Evolutionary conservation across 2,797 vertebrate species (phyloP).

Genomic region (Anabacerthia variegaticeps): DNA sequence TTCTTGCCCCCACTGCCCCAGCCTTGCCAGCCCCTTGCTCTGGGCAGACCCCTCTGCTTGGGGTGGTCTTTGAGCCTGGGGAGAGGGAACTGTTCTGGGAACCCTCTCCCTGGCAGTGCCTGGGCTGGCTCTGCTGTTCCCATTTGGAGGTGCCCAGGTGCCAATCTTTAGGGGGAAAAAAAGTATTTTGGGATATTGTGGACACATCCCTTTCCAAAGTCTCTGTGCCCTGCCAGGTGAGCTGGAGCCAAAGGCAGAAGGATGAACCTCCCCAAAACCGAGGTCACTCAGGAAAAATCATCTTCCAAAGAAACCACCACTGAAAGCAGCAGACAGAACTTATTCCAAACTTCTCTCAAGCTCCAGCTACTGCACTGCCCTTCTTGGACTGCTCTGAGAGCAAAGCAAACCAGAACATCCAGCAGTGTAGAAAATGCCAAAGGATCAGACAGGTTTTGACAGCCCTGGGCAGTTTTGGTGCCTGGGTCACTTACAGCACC

Average conservation of each 20-base stretch:
- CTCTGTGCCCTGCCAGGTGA: background rate
- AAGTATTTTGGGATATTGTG: background rate
- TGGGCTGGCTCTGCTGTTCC: background rate
- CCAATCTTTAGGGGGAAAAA: accelerated
- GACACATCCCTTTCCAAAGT: background rate
- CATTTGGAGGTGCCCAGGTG: background rate
- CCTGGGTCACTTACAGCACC: background rate
- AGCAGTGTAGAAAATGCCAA: background rate
- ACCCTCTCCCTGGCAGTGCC: background rate
- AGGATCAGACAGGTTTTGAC: background rate
- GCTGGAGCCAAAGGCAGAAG: background rate
- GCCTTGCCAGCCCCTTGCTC: background rate
- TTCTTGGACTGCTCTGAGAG: background rate
- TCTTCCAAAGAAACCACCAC: background rate
- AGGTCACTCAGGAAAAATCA: background rate
- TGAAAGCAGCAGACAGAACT: background rate
- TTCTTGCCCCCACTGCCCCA: background rate
- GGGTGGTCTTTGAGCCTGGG: background rate
- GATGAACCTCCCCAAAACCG: background rate
- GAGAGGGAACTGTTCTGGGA: background rate
- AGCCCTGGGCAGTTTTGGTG: background rate
- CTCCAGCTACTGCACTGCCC: background rate
- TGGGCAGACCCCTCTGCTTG: background rate
- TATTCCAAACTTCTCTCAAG: background rate
- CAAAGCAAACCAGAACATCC: background rate